Evolutionary conservation across 1,140 invertebrate species (phyloP).

Genomic region (Drosophila simulans): DNA sequence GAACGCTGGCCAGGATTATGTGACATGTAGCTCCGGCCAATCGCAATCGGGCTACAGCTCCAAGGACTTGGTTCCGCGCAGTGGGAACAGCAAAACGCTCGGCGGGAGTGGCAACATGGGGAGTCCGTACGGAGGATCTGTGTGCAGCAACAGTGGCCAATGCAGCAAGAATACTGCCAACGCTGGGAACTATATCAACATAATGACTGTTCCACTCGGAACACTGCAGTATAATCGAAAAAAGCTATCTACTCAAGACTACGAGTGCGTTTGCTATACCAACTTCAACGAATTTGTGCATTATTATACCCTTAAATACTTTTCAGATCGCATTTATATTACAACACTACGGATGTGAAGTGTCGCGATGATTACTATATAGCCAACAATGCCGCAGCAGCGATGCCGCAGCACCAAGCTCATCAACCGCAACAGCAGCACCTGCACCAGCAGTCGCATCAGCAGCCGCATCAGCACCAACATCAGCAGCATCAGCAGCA

Average conservation of each 20-base stretch:
- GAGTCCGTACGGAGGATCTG: conserved; percentile 39
- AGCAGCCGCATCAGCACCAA: conserved; percentile 24
- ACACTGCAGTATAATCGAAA: conserved; percentile 82
- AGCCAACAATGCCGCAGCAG: conserved; percentile 40
- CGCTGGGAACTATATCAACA: conserved; percentile 78
- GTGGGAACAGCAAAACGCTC: conserved; percentile 46
- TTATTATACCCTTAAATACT: not conserved
- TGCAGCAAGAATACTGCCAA: conserved; percentile 60
- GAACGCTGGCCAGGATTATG: conserved; percentile 60
- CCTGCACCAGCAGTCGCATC: conserved; percentile 24
- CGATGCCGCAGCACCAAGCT: conserved; percentile 28
- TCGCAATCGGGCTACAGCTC: conserved; percentile 49
- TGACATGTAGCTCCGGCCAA: conserved; percentile 51
- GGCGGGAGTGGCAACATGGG: conserved; percentile 43
- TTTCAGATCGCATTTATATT: conserved; percentile 74
- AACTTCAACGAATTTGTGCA: not conserved
- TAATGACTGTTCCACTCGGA: conserved; percentile 78
- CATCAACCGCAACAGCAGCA: conserved; percentile 42
- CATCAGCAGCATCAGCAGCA: conserved; percentile 38
- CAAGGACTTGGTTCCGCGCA: conserved; percentile 49
- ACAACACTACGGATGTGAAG: conserved; percentile 74
- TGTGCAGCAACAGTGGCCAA: conserved; percentile 57
- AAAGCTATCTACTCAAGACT: conserved; percentile 77
- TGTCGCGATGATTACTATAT: conserved; percentile 80
- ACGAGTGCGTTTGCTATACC: conserved; percentile 68